These are phyloP conservation scores for Acropora tenuis DNA, from an alignment of 64 coral and sea anemone species.

Conservation along the genomic window DNA sequence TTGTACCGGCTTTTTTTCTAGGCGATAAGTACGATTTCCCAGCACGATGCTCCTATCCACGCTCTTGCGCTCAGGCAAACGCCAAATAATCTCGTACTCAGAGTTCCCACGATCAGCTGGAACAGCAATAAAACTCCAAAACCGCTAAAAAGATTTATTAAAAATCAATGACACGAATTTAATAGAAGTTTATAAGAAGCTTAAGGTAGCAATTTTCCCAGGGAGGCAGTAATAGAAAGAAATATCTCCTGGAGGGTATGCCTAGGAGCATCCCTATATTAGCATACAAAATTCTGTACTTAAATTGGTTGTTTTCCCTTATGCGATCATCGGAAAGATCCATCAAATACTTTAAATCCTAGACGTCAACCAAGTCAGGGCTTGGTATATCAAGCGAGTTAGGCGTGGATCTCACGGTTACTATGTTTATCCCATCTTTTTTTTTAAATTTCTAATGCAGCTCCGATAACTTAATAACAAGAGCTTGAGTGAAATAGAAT, in stretches of 20 bases:
- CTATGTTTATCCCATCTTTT: neutral
- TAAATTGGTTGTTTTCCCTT: neutral
- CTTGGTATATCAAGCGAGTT: neutral
- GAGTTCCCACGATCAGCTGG: neutral
- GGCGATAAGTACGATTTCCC: neutral
- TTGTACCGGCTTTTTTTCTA: neutral
- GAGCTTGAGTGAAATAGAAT: neutral
- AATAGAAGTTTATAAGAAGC: neutral
- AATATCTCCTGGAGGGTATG: neutral
- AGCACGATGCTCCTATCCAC: neutral
- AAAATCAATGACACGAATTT: neutral
- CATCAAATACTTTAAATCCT: neutral
- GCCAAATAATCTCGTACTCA: neutral
- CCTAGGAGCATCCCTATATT: neutral
- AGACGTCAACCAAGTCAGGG: neutral
- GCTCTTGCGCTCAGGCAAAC: neutral
- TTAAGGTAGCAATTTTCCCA: neutral
- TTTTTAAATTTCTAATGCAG: neutral
- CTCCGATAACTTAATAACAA: too few relatives aligned
- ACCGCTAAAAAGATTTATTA: neutral
- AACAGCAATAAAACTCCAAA: neutral
- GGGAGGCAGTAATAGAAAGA: too few relatives aligned
- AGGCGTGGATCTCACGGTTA: neutral
- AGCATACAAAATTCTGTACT: neutral
- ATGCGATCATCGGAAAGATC: neutral